phyloP scores from a whole-genome alignment of 2,888 invertebrate genomes.

The Eupithecia subfuscata region DNA sequence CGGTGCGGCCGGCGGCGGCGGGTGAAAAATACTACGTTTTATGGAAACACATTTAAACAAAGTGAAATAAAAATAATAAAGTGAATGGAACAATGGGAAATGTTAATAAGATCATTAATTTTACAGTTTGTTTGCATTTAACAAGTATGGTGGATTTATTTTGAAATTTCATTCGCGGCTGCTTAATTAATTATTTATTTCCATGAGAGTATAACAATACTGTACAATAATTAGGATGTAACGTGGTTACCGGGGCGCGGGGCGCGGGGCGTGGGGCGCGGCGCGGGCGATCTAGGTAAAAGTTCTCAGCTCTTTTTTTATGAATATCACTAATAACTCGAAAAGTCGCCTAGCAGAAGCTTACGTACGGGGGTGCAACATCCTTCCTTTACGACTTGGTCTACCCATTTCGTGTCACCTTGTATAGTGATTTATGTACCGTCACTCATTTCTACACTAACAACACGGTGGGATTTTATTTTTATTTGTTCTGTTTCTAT shows the following conservation, averaged over 20 bases:
- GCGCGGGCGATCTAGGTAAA: neutral
- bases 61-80: neutral
- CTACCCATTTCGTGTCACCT: neutral
- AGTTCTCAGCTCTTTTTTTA: neutral
- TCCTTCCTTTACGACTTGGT: neutral
- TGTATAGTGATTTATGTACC: neutral
- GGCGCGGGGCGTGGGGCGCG: too few relatives aligned
- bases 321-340: neutral
- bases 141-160: neutral
- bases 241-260: too few relatives aligned
- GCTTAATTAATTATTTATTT: neutral
- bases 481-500: neutral
- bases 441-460: neutral
- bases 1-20: slow-evolving; percentile 9
- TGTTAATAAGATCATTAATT: neutral
- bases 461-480: neutral
- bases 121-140: neutral
- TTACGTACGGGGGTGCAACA: neutral
- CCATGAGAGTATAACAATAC: neutral
- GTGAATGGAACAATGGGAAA: neutral
- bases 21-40: slow-evolving; percentile 10
- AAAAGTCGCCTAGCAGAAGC: neutral
- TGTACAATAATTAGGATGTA: neutral
- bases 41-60: neutral
- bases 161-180: neutral